These are phyloP conservation scores for Actinostola sp. DNA, from an alignment of 92 coral and sea anemone species.

Conservation along the genomic window DNA sequence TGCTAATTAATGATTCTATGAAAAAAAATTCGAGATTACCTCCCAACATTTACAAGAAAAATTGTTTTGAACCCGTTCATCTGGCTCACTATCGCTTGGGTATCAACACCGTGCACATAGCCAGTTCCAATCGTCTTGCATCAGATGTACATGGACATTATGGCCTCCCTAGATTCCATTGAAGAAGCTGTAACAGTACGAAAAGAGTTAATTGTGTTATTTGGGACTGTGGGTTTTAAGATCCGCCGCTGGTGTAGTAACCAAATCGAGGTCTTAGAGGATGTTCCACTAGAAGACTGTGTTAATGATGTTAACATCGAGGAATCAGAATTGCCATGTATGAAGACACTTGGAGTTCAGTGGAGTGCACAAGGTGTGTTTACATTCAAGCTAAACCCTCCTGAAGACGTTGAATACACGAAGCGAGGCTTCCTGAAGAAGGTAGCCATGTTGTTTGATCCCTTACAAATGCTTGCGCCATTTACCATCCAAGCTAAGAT, in stretches of 20 bases:
- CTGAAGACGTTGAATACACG: not conserved
- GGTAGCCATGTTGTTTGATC: constrained; percentile 40
- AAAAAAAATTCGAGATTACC: no score
- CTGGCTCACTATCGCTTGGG: no score
- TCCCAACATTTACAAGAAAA: no score
- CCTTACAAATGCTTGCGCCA: constrained; percentile 43
- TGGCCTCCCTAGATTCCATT: constrained; percentile 37
- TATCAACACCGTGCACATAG: no score
- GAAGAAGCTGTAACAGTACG: constrained; percentile 47
- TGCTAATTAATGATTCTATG: no score
- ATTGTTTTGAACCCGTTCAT: no score
- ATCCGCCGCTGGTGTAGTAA: constrained; percentile 60
- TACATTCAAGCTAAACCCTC: constrained; percentile 18
- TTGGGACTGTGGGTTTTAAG: constrained; percentile 51
- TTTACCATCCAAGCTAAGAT: constrained; percentile 50
- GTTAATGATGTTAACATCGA: constrained; percentile 44
- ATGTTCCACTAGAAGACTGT: constrained; percentile 39
- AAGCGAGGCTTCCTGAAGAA: constrained; percentile 27
- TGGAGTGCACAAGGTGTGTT: constrained; percentile 48
- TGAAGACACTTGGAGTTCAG: constrained; percentile 48
- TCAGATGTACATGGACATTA: constrained; percentile 61
- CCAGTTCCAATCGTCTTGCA: constrained; percentile 38
- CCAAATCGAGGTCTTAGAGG: constrained; percentile 25
- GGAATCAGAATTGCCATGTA: constrained; percentile 44
- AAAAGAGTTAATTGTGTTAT: constrained; percentile 21